Base-by-base conservation (phyloP, 1,140 invertebrate species). In the Bombus superbus region DNA sequence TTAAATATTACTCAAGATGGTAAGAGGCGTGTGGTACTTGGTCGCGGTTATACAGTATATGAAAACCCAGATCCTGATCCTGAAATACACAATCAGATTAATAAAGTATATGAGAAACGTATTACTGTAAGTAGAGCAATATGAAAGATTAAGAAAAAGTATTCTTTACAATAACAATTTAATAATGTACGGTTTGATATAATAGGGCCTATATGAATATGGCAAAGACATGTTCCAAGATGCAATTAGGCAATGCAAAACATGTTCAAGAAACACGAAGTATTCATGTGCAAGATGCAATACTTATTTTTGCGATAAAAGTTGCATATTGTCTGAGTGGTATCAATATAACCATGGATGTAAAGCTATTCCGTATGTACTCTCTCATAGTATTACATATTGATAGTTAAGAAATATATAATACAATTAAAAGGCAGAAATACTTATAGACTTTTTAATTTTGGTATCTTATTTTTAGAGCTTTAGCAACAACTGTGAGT, bases 271-370 rank as follows among this genome's bases (percentile, higher is more conserved):
- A 10, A 75, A 86, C 10, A 91, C 93, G 13, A 89, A 81, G 28
- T 89, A 86, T 25, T 81, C 64, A 11, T 95, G 95, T 71, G 66
- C 87, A 15, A 90, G 71, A n/a, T 95, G 94, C 69, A 42, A 28
- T 6, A 87, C 74, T 3, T 94, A 88, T 81, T 95, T 95, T 73
- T 95, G 95, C 59, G 92, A 85, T 47, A 84, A 69, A 77, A 9
- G 11, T 0, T 95, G 95, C 72, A 94, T 94, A 88, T 22, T 78
- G 3, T 22, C 44, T 15, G 92, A 94, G 88, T 95, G 94, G 95
- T 76, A 87, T 0, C 83, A 71, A 32, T 94, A 95, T 82, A 92
- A 92, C 83, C 53, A 44, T 1, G 80, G 92, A 28, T 95, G 95
- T 75, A 79, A 87, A 79, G 32, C 62, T 10, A 90, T 94, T n/a